A percentile compares a stretch with the other conserved stretches of the same genome.
Evolutionary conservation across 2,888 invertebrate species (phyloP).

Genomic region (Drosophila peninsularis): DNA sequence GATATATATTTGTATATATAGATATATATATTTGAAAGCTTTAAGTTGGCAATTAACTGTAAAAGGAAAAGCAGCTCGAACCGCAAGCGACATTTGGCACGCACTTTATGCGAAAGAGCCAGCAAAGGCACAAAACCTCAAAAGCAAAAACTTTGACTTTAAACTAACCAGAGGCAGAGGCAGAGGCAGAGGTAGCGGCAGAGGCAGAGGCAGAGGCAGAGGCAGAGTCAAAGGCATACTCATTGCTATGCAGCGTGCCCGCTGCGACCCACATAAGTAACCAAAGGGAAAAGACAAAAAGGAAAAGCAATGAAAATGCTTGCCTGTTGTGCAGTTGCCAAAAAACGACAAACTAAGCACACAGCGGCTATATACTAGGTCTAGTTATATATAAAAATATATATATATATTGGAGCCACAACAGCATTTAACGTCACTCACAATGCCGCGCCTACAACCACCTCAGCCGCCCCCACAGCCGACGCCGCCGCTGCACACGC

Average conservation of each 20-base stretch:
- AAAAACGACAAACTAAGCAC: constrained; percentile 42
- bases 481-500: constrained; percentile 64
- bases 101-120: constrained; percentile 57
- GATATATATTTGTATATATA: background rate
- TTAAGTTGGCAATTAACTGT: constrained; percentile 68
- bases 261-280: constrained; percentile 56
- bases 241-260: constrained; percentile 70
- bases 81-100: constrained; percentile 53
- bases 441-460: constrained; percentile 56
- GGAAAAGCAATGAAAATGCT: constrained; percentile 53
- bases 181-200: no score
- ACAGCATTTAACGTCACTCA: constrained; percentile 67
- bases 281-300: constrained; percentile 40
- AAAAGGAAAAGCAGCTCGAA: constrained; percentile 40
- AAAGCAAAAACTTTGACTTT: constrained; percentile 58
- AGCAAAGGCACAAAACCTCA: constrained; percentile 57
- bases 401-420: constrained; percentile 16
- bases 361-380: constrained; percentile 7
- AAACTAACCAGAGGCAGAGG: constrained; percentile 45
- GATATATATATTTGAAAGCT: constrained; percentile 15
- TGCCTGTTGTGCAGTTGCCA: constrained; percentile 43
- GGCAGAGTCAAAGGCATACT: constrained; percentile 8
- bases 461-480: constrained; percentile 8
- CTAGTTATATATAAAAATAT: background rate
- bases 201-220: background rate